A percentile compares a stretch with the other conserved stretches of the same genome.
These are phyloP conservation scores for Dinocampus coccinellae DNA, from an alignment of 2,888 invertebrate genomes.

Conservation along the genomic window DNA sequence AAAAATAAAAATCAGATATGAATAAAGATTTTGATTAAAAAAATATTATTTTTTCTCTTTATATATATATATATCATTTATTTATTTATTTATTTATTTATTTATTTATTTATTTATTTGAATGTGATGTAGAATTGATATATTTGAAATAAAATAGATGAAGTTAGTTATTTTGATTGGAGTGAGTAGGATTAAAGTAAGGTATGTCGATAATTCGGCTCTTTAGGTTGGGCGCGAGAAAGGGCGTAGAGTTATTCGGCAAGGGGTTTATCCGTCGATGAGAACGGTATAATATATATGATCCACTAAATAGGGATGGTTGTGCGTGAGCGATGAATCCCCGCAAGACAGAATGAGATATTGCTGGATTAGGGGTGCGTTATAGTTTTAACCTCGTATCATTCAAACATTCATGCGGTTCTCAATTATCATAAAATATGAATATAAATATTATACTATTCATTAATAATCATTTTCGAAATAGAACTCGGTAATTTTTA, in stretches of 20 bases:
- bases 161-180: background rate
- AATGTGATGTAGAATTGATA: background rate
- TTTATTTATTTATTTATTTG: too few relatives aligned
- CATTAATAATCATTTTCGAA: too few relatives aligned
- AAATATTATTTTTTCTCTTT: too few relatives aligned
- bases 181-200: conserved; percentile 33
- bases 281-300: conserved; percentile 59
- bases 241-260: conserved; percentile 48
- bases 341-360: conserved; percentile 65
- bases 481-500: too few relatives aligned
- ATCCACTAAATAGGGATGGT: conserved; percentile 62
- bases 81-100: too few relatives aligned
- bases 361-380: conserved; percentile 63
- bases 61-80: too few relatives aligned
- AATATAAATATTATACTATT: background rate
- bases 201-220: conserved; percentile 46
- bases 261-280: conserved; percentile 61
- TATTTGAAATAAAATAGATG: background rate
- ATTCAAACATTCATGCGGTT: conserved; percentile 57
- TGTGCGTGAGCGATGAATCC: conserved; percentile 61
- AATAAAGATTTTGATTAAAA: too few relatives aligned
- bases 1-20: too few relatives aligned
- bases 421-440: conserved; percentile 49
- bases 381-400: conserved; percentile 64
- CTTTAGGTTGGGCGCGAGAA: conserved; percentile 17